Evolutionary conservation across 2,113 vertebrate species (phyloP), one percentile per base, ranked within the genome.

Genomic region (Cyphomyrus plagiostoma): DNA sequence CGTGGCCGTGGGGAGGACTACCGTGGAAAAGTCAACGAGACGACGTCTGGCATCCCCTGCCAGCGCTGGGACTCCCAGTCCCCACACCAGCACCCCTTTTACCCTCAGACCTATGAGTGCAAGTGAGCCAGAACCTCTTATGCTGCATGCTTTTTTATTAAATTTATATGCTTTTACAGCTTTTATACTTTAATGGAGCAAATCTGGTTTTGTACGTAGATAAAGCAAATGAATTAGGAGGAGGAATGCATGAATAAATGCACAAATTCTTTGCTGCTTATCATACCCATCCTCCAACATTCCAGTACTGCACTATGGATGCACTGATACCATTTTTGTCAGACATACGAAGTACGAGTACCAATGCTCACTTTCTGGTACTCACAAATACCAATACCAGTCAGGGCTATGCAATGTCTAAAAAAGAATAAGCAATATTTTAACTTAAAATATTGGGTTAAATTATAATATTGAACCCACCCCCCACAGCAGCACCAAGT

Each of bases 21-120:
- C 94, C 96, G 97, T 0, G 98, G 98, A 0, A 95, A 70, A 1
- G 94, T 97, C 91, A 98, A 98, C 0, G 93, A 97, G 90, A 99
- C 98, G 0, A 94, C 97, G 0, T 96, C 97, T 0, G 97, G 98
- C 0, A 97, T 98, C 92, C 94, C 96, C 62, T 99, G 98, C 94
- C 98, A 99, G 95, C 96, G 95, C 9, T 99, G 98, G 98, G 97
- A 98, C 0, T 90, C 96, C 0, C 98, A 99, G 93, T 53, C 74
- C 0, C 98, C 98, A 0, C 98, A 99, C 77, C 94, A 88, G 89
- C 98, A 99, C 91, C 96, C 95, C 30, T 99, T 99, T 10, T 89
- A 88, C 74, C 98, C 98, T 0, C 96, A 97, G 90, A 98, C 96
- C 91, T 99, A 99, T 6, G 95, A 95, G 0, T 99, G 98, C 98